phyloP scores from a whole-genome alignment of 2,888 invertebrate genomes.

The Globia sparganii region DNA sequence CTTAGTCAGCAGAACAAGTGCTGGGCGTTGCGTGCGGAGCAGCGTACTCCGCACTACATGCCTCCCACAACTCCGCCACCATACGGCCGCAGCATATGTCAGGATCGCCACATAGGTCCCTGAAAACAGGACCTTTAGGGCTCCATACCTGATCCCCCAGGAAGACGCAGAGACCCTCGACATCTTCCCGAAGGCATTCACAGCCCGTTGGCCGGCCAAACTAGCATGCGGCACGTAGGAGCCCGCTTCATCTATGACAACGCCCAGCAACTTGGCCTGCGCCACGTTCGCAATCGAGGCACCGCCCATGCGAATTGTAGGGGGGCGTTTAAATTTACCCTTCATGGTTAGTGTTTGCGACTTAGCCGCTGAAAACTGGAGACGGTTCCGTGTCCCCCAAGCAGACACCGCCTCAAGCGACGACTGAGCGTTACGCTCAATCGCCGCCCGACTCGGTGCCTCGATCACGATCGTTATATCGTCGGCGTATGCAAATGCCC shows the following conservation, averaged over 20 bases:
- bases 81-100: constrained; percentile 9
- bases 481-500: no score
- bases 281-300: constrained; percentile 3
- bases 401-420: not conserved
- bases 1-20: constrained; percentile 39
- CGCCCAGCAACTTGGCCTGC: constrained; percentile 1
- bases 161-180: constrained; percentile 62
- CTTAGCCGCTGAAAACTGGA: constrained; percentile 59
- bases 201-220: constrained; percentile 49
- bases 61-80: not conserved
- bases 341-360: constrained; percentile 51
- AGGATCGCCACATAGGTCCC: constrained; percentile 16
- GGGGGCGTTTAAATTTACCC: constrained; percentile 19
- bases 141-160: constrained; percentile 60
- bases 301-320: constrained; percentile 1
- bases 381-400: constrained; percentile 54
- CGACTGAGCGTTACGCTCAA: constrained; percentile 33
- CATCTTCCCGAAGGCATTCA: constrained; percentile 61
- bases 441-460: constrained; percentile 14
- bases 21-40: constrained; percentile 17
- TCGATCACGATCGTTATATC: no score
- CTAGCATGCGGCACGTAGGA: constrained; percentile 48
- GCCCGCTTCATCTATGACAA: not conserved
- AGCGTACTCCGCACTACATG: no score
- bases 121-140: constrained; percentile 28